Conservation (phyloP, 2,888 invertebrate genomes). For the Hecatera dysodea region DNA sequence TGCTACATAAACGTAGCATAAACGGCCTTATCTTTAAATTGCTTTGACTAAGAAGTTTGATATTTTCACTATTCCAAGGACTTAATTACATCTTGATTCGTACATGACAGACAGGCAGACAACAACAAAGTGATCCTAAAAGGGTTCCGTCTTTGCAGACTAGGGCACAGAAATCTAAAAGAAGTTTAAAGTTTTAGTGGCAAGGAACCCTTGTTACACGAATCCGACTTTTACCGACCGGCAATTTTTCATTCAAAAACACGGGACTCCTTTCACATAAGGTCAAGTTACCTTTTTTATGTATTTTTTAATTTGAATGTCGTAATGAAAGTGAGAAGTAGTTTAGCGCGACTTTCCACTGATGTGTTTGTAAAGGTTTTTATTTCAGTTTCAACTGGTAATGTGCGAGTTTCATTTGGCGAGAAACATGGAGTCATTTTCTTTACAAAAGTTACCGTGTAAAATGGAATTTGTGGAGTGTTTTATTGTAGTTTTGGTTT, state of each 20-base stretch:
- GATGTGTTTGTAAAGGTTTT: slow-evolving; percentile 34
- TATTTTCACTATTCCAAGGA: no score
- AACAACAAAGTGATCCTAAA: no score
- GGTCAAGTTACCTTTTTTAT: slow-evolving; percentile 70
- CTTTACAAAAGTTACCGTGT: slow-evolving; percentile 7
- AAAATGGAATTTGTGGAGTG: slow-evolving; percentile 4
- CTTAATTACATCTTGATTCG: no score
- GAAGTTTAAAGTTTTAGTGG: background rate
- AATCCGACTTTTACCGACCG: background rate
- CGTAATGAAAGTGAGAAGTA: slow-evolving; percentile 62
- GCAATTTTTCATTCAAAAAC: slow-evolving; percentile 54
- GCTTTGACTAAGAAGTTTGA: no score
- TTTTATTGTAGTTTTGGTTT: slow-evolving; percentile 15
- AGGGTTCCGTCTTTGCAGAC: no score
- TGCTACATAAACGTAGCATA: no score
- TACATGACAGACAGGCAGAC: no score
- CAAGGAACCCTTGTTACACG: background rate
- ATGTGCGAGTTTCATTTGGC: slow-evolving; percentile 25
- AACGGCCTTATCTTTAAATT: no score
- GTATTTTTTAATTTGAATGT: slow-evolving; percentile 68
- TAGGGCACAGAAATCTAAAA: no score
- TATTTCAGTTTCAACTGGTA: slow-evolving; percentile 40
- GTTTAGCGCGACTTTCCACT: slow-evolving; percentile 32
- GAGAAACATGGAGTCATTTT: slow-evolving; percentile 22
- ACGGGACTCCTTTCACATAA: slow-evolving; percentile 58